phyloP scores from a whole-genome alignment of 2,888 invertebrate species.

The Polydrusus tereticollis region DNA sequence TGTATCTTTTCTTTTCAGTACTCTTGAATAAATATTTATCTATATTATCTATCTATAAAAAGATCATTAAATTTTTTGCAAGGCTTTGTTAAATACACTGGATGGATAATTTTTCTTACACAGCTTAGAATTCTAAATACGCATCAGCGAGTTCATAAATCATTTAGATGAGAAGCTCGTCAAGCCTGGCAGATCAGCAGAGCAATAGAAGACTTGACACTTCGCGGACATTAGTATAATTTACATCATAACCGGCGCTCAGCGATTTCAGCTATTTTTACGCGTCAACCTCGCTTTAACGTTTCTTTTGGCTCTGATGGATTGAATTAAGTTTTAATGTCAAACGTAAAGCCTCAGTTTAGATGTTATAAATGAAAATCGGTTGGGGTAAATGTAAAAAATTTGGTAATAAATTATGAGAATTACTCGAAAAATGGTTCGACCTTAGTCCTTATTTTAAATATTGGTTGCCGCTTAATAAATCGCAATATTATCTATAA shows the following conservation, averaged over 20 bases:
- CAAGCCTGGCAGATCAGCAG: conserved; percentile 27
- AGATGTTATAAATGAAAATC: not conserved
- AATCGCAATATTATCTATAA: no score
- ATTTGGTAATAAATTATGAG: not conserved
- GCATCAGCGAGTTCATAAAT: conserved; percentile 23
- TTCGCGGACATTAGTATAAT: conserved; percentile 31
- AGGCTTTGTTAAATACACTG: conserved; percentile 1
- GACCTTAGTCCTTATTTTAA: no score
- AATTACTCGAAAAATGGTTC: no score
- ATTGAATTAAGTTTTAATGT: not conserved
- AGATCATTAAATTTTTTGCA: conserved; percentile 5
- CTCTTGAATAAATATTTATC: no score
- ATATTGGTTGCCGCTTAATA: no score
- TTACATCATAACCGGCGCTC: conserved; percentile 11
- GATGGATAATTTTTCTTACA: conserved; percentile 30
- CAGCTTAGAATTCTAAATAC: conserved; percentile 26
- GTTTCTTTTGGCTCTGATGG: conserved; percentile 4
- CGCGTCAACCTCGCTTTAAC: not conserved
- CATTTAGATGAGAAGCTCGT: conserved; percentile 27
- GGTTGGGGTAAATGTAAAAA: not conserved
- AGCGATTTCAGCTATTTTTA: not conserved
- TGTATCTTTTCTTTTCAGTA: no score
- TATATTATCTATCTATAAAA: not conserved
- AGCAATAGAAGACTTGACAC: conserved; percentile 33
- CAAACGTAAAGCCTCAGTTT: not conserved